Conservation (phyloP, 1,140 invertebrate genomes). For the Trissolcus basalis region DNA sequence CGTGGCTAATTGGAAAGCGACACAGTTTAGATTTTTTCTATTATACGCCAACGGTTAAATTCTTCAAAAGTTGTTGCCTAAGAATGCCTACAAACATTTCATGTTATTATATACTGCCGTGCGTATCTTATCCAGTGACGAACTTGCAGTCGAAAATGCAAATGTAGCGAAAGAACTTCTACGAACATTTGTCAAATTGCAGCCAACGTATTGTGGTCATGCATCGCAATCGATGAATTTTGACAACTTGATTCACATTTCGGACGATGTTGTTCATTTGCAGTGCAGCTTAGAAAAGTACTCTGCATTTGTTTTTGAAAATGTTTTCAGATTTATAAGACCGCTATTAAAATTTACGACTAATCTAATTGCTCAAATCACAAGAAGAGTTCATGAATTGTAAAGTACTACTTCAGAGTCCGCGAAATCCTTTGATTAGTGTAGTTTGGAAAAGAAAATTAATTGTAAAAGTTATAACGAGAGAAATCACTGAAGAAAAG, state of each 20-base stretch:
- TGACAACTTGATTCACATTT: conserved; percentile 36
- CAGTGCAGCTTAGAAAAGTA: conserved; percentile 19
- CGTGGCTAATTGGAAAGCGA: conserved; percentile 41
- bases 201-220: conserved; percentile 21
- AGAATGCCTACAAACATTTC: conserved; percentile 38
- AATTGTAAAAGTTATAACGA: no score
- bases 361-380: conserved; percentile 8
- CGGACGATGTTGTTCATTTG: conserved; percentile 24
- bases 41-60: conserved; percentile 41
- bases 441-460: not conserved
- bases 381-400: conserved; percentile 3
- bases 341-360: conserved; percentile 24
- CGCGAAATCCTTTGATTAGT: no score
- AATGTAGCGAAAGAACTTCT: not conserved
- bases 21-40: conserved; percentile 32
- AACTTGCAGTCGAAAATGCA: conserved; percentile 6
- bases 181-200: not conserved
- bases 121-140: conserved; percentile 34
- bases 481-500: not conserved
- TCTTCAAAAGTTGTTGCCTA: conserved; percentile 29
- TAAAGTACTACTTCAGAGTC: not conserved
- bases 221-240: conserved; percentile 27
- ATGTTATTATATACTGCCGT: conserved; percentile 29
- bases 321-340: conserved; percentile 23
- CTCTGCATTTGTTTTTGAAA: conserved; percentile 31